These are phyloP conservation scores for Antheraea pernyi DNA, from an alignment of 1,140 invertebrate genomes.

Conservation along the genomic window DNA sequence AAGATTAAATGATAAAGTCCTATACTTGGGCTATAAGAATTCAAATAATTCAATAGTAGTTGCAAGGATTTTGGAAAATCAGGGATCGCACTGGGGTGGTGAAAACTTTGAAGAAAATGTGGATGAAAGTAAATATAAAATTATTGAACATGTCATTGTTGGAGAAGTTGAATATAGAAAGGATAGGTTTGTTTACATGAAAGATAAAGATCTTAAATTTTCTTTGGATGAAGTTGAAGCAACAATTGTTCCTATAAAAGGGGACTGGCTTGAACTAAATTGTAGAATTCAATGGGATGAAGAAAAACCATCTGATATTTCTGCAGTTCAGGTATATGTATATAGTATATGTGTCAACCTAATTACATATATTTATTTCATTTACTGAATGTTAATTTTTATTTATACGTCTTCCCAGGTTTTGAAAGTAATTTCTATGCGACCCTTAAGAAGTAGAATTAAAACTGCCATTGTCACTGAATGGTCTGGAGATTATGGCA, in stretches of 20 bases:
- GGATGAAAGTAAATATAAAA: conserved; percentile 61
- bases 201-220: conserved; percentile 75
- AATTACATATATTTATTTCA: background rate
- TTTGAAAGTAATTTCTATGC: conserved; percentile 79
- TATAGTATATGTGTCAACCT: background rate
- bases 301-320: conserved; percentile 56
- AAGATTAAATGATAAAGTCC: conserved; percentile 57
- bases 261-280: conserved; percentile 83
- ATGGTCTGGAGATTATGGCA: conserved; percentile 67
- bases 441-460: conserved; percentile 78
- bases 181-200: conserved; percentile 75
- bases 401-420: conserved; percentile 67
- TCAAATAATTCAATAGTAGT: conserved; percentile 45
- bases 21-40: conserved; percentile 64
- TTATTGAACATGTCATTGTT: conserved; percentile 73
- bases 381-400: background rate
- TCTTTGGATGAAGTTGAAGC: conserved; percentile 78
- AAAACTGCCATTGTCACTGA: conserved; percentile 76
- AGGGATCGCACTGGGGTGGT: conserved; percentile 54
- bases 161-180: conserved; percentile 77
- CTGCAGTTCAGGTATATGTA: conserved; percentile 41
- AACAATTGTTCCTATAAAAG: conserved; percentile 78
- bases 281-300: conserved; percentile 79
- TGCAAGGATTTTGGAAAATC: conserved; percentile 59
- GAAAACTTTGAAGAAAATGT: conserved; percentile 35